Base-by-base conservation (phyloP, 2,113 vertebrate genomes). In the Enhydra lutris region DNA sequence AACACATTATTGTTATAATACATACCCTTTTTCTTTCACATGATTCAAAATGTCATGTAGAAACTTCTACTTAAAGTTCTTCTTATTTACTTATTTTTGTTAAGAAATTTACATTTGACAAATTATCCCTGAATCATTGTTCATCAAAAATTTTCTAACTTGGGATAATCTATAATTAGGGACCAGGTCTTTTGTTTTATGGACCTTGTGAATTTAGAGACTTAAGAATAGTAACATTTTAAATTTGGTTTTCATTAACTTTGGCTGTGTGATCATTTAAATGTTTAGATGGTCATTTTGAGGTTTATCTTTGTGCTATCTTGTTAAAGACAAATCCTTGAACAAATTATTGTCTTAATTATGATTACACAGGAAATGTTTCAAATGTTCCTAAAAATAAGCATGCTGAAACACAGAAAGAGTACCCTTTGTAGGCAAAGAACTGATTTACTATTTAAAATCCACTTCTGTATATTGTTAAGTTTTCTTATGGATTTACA, bases 371-470 rank as follows among this genome's bases (percentile, higher is more conserved):
- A 94, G 59, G 71, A 95, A 94, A 67, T 83, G 26, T 74, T 96
- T 96, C 69, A 45, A 63, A 76, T 92, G 59, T 12, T 93, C 52
- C 73, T 96, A 79, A 97, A 94, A 88, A 89, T 86, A 88, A 96
- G 9, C 59, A 50, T 0, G 9, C 17, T 91, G 21, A 73, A 91
- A 61, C 15, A 88, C 23, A 91, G 52, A 89, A 83, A n/a, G 92
- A 85, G 24, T 65, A 76, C 1, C 12, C 5, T 94, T 57, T 91
- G 65, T 84, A 88, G 52, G 67, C 42, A 96, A 96, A 92, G 3
- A 95, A 89, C 91, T 91, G 73, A 80, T 71, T 97, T 95, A 79
- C 31, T 89, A 91, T 79, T 96, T 96, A 47, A 69, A 95, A 93
- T 79, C 31, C 20, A 83, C 55, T 95, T 96, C 71, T 67, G 13